phyloP scores from a whole-genome alignment of 2,888 invertebrate species.

The Opisthograptis luteolata region DNA sequence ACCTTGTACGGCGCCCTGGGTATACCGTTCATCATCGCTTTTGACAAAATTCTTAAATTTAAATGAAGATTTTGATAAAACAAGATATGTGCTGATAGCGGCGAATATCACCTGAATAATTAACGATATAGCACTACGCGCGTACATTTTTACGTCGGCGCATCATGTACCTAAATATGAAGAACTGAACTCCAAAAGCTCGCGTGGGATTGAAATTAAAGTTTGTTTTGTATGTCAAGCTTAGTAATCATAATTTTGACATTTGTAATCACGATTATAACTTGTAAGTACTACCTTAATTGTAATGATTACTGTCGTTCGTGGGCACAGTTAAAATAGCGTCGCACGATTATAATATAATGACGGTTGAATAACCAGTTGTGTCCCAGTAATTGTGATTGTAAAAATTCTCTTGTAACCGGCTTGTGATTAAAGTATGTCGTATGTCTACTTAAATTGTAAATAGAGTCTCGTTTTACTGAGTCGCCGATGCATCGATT shows the following conservation, averaged over 20 bases:
- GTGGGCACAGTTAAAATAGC: slow-evolving; percentile 18
- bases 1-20: no score
- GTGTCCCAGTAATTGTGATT: slow-evolving; percentile 1
- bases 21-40: no score
- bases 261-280: slow-evolving; percentile 22
- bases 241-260: slow-evolving; percentile 28
- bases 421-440: slow-evolving; percentile 14
- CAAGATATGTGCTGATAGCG: no score
- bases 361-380: slow-evolving; percentile 15
- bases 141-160: no score
- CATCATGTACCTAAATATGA: no score
- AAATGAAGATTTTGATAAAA: no score
- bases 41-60: no score
- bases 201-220: slow-evolving; percentile 18
- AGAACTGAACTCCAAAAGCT: no score
- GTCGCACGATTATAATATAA: slow-evolving; percentile 10
- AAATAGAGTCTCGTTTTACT: slow-evolving; percentile 17
- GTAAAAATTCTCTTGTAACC: slow-evolving; percentile 3
- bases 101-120: no score
- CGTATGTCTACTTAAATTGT: no score
- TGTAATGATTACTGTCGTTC: slow-evolving; percentile 17
- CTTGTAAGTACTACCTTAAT: slow-evolving; percentile 10
- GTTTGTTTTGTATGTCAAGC: no score
- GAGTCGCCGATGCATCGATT: slow-evolving; percentile 7
- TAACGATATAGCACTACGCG: no score